Base-by-base conservation (phyloP, 1,140 invertebrate species). In the Conopomorpha cramerella region DNA sequence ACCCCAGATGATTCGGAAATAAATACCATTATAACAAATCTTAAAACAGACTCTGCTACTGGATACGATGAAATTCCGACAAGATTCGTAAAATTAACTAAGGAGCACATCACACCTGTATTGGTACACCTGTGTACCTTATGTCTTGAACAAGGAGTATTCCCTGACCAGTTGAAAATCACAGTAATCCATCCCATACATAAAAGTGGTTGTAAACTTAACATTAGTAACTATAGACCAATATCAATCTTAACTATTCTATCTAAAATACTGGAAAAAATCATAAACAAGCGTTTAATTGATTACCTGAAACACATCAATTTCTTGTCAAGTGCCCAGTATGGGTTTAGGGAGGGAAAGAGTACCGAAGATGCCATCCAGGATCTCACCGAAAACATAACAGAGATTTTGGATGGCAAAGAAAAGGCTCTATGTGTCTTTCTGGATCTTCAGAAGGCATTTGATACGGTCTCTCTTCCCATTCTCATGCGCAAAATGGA, bases 241-340 rank as follows among this genome's bases (percentile, higher is more conserved):
- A 35, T 35, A 13, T 19, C 34, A 6, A 4, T 35, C 10, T 11
- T 35, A 14, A 23, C 3, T 25, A 11, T 25, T 4, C 4, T 35
- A 10, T 26, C 19, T 1, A 25, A 35, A 35, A 4, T 35, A 1
- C 8, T 35, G 11, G 34, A 35, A 27, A 35, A 26, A 35, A 25
- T 35, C 12, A 11, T 35, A 2, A 25, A 25, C 11, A 32, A 17
- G 3, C 30, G 16, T 1, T 11, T 32, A 17, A n/a, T 17, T 17
- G 17, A 17, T 8, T 32, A 15, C 16, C 30, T 32, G 6, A 16
- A 32, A 17, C 4, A 32, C 2, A 8, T 16, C 7, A 4, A 2
- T 2, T 7, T 16, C 11, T 2, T 32, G 15, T 32, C 30, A 3
- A 16, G n/a, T 2, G 8, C 2, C 4, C 30, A 32, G 14, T 32